These are phyloP conservation scores for Epinephelus lanceolatus DNA, from an alignment of 2,113 vertebrate species.

Conservation along the genomic window DNA sequence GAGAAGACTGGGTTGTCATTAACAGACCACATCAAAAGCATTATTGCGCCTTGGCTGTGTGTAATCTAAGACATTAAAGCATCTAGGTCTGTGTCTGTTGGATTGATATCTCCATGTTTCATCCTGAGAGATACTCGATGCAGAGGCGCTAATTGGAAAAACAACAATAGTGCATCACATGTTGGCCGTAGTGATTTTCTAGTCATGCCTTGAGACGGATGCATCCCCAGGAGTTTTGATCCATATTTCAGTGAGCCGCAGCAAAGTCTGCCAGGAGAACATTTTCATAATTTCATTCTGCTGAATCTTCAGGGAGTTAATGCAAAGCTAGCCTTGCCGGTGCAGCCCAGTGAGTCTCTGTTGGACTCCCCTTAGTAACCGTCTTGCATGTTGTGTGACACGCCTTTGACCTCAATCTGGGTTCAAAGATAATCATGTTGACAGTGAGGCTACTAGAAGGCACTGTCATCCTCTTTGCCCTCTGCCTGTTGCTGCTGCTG, in stretches of 20 bases:
- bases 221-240: conserved; percentile 37
- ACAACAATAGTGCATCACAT: conserved; percentile 30
- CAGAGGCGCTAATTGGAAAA: conserved; percentile 42
- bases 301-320: conserved; percentile 32
- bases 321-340: conserved; percentile 8
- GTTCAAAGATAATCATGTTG: conserved; percentile 72
- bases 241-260: conserved; percentile 32
- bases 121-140: conserved; percentile 24
- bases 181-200: conserved; percentile 28
- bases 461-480: conserved; percentile 71
- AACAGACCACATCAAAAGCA: neutral
- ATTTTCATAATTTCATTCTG: conserved; percentile 44
- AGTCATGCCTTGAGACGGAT: conserved; percentile 22
- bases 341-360: conserved; percentile 31
- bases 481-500: conserved; percentile 74
- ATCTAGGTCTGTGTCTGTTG: neutral
- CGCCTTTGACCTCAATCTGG: conserved; percentile 59
- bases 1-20: conserved; percentile 8
- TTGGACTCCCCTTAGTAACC: conserved; percentile 46
- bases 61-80: conserved; percentile 25
- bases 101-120: conserved; percentile 34
- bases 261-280: conserved; percentile 33
- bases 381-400: conserved; percentile 58
- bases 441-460: conserved; percentile 72
- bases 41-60: conserved; percentile 7